Conservation (phyloP, 2,797 vertebrate species). For the Acrocephalus scirpaceus region DNA sequence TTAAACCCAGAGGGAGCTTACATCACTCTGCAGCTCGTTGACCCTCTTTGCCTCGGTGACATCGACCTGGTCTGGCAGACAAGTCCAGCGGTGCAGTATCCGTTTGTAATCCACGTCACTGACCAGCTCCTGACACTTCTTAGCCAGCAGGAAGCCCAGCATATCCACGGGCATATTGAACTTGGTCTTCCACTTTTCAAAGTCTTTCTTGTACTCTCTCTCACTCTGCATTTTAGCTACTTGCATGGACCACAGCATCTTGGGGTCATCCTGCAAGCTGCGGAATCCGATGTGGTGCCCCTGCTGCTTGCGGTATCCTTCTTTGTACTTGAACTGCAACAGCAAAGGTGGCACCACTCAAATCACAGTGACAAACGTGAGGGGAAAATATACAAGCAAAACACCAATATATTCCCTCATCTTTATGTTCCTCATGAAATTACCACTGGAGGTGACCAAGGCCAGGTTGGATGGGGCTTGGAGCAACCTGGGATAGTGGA, state of each 20-base stretch:
- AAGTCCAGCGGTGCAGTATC: constrained; percentile 84
- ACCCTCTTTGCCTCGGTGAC: constrained; percentile 82
- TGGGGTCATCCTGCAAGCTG: constrained; percentile 90
- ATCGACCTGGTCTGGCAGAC: constrained; percentile 86
- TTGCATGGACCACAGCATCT: constrained; percentile 92
- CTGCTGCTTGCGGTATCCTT: constrained; percentile 87
- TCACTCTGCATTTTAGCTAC: constrained; percentile 93
- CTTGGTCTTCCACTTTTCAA: constrained; percentile 91
- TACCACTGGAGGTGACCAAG: not conserved
- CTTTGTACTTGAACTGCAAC: constrained; percentile 92
- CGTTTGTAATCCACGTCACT: constrained; percentile 84
- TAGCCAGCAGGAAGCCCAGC: constrained; percentile 86
- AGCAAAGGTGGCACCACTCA: not conserved
- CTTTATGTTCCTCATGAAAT: not conserved
- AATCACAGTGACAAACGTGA: not conserved
- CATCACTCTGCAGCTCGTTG: constrained; percentile 87
- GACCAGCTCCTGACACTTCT: constrained; percentile 83
- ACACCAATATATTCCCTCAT: not conserved
- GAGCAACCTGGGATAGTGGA: not conserved
- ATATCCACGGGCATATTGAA: constrained; percentile 91
- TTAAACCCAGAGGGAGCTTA: constrained; percentile 65
- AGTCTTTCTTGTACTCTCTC: constrained; percentile 92
- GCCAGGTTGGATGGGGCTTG: not conserved
- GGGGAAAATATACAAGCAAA: not conserved
- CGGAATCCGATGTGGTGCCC: constrained; percentile 92